A percentile compares a stretch with the other conserved stretches of the same genome.
Evolutionary conservation across 2,113 vertebrate species (phyloP).

Genomic region (Enhydra lutris): DNA sequence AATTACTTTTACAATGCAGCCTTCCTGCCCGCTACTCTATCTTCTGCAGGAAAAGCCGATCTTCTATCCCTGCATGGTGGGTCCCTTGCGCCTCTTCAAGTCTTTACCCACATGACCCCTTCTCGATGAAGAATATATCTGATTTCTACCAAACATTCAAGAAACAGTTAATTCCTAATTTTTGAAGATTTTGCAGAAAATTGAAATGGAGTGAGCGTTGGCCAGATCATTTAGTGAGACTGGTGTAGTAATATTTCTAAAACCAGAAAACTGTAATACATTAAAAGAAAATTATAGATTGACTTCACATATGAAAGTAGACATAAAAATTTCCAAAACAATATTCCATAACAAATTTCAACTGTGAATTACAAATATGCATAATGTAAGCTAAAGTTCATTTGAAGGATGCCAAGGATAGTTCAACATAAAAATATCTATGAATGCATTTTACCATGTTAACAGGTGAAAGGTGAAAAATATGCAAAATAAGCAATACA

Average conservation of each 20-base stretch:
- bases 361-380: background rate
- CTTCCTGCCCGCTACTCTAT: background rate
- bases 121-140: background rate
- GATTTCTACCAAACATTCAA: background rate
- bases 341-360: background rate
- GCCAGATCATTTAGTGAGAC: background rate
- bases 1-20: too few species aligned
- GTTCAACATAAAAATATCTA: background rate
- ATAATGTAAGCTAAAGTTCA: background rate
- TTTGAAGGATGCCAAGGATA: background rate
- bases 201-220: background rate
- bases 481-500: background rate
- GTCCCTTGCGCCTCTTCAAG: background rate
- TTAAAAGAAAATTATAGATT: background rate
- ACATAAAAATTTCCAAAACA: background rate
- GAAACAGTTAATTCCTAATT: background rate
- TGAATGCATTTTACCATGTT: background rate
- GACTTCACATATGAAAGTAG: background rate
- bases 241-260: background rate
- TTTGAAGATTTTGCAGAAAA: background rate
- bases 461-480: background rate
- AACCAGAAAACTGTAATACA: background rate
- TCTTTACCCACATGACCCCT: background rate
- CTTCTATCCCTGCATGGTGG: rapidly evolving
- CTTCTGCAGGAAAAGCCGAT: background rate